Base-by-base conservation (phyloP, 2,888 invertebrate genomes). In the Odontocolon sp. region DNA sequence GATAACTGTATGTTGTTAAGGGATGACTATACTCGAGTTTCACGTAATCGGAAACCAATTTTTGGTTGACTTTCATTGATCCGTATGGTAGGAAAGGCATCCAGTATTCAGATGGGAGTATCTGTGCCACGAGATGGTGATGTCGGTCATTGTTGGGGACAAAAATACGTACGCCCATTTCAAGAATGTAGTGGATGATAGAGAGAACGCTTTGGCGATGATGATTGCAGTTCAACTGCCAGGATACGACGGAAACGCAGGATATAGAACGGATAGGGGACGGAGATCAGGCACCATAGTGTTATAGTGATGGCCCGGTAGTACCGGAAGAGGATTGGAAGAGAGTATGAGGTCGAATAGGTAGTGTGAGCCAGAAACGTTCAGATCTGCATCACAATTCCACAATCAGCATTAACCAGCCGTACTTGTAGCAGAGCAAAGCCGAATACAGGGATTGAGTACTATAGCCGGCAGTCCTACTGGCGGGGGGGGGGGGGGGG, bases 361-460 rank as follows among this genome's bases (percentile, higher is more conserved):
- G 57, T 42, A 75, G 67, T 40, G 72, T 21, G 63, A 26, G 40
- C 63, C 77, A 77, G 78, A 76, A 75, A 56, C 78, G 80, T 67
- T 76, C 57, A 70, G 80, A 86, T 86, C 84, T 85, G 81, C 84
- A 82, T 86, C 81, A 86, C 86, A 85, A 86, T 87, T 84, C 84
- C 82, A 84, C 85, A 87, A 87, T 86, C 85, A 85, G 83, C 84
- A 85, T 85, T 83, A 85, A 81, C 82, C 81, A 81, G 79, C 80
- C 81, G 79, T 79, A 80, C 81, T 83, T 79, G 81, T 82, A 77
- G 47, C 63, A 36, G 63, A n/a, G 11, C 23, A 47, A 33, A 63
- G 36, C 33, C 6, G 47, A 23, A 47, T 21, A 54, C 54, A 50
- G 36, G 47, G 38, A 42, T 26, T 61, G 28, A 28, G 59, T 45